Base-by-base conservation (phyloP, 1,140 invertebrate species). In the Drosophila jambulina region DNA sequence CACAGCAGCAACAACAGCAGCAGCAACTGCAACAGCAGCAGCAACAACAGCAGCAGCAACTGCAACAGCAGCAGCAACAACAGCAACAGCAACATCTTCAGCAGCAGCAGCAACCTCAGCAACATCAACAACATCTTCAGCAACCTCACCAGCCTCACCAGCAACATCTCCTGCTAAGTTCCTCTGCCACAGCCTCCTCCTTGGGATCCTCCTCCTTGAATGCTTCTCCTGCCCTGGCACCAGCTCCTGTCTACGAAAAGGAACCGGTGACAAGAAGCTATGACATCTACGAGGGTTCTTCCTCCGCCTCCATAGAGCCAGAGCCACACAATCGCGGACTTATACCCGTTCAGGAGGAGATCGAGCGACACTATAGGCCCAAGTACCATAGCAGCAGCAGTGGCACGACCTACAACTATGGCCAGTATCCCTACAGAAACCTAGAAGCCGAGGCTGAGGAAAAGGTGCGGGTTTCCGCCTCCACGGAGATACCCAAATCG, bases 401-500 rank as follows among this genome's bases (percentile, higher is more conserved):
- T 2, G 4, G 19, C 25, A 19, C 9, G 2, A 63, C 13, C 63
- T 68, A 75, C 38, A 81, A 77, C 43, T 77, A 91, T 48, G 69
- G 72, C 10, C 49, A 62, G 57, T 62, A 71, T 49, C 60, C 56
- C 0, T 90, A 88, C 27, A 72, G 82, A 36, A 72, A 61, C 4
- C 51, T 91, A 0, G 80, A 78, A 19, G 67, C 80, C 2, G 78
- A 88, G 48, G 90, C 86, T 21, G 78, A 92, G 48, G 91, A 92
- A 9, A 87, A 91, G 56, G 70, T 92, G 19, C 70, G 88, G 0
- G 81, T 91, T 1, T 91, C 91, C 3, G 88, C 91, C n/a, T 92
- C 91, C 13, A 92, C 91, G 1, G 91, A 92, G 40, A 92, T 92
- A 61, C 91, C 91, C n/a, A 93, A 92, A 48, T 85, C 91, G 9